These are phyloP conservation scores for Pterocles burchelli DNA, from an alignment of 2,113 vertebrate species.

Conservation along the genomic window DNA sequence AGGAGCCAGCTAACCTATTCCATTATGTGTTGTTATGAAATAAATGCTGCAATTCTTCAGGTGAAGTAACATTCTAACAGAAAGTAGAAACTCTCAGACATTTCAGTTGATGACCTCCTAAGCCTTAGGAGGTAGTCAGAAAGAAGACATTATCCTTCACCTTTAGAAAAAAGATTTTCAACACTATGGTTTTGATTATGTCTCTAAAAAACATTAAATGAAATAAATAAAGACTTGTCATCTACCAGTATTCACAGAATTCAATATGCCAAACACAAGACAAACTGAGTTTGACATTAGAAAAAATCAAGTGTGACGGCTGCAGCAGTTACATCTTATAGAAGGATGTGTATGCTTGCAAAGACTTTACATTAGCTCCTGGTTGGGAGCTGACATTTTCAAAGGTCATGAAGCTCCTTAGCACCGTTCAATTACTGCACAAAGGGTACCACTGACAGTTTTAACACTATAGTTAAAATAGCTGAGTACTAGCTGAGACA, in stretches of 20 bases:
- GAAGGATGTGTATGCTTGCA: constrained; percentile 7
- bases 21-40: neutral
- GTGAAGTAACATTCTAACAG: neutral
- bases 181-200: neutral
- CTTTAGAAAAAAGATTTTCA: neutral
- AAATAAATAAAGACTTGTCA: constrained; percentile 1
- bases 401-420: constrained; percentile 72
- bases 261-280: constrained; percentile 7
- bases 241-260: neutral
- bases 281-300: constrained; percentile 51
- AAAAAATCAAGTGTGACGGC: constrained; percentile 31
- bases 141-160: neutral
- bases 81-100: neutral
- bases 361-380: constrained; percentile 44
- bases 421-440: constrained; percentile 67
- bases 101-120: neutral
- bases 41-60: neutral
- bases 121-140: neutral
- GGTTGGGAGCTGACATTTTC: constrained; percentile 71
- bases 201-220: neutral
- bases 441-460: constrained; percentile 67
- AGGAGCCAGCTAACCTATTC: neutral
- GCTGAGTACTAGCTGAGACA: constrained; percentile 2
- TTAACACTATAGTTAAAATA: constrained; percentile 61
- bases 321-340: constrained; percentile 4